These are phyloP conservation scores for Linnaemya vulpina DNA, from an alignment of 2,888 invertebrate species.

Conservation along the genomic window DNA sequence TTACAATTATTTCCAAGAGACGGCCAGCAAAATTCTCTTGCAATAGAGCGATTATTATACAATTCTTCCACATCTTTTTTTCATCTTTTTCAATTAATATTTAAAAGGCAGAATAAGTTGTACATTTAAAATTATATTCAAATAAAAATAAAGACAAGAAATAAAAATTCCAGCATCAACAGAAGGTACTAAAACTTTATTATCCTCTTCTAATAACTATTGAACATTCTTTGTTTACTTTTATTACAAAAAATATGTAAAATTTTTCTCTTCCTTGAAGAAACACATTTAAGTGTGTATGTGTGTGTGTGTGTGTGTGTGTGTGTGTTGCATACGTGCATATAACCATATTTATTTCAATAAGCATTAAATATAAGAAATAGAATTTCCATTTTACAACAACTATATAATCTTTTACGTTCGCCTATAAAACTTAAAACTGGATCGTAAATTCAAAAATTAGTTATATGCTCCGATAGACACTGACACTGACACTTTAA, in stretches of 20 bases:
- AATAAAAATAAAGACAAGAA: too few species aligned
- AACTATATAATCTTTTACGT: conserved; percentile 39
- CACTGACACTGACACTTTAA: conserved; percentile 60
- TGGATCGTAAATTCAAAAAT: conserved; percentile 66
- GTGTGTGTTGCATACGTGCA: background rate
- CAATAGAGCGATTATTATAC: too few species aligned
- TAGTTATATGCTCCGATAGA: conserved; percentile 65
- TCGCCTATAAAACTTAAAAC: conserved; percentile 40
- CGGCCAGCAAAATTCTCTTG: too few species aligned
- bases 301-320: background rate
- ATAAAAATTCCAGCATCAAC: background rate
- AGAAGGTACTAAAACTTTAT: background rate
- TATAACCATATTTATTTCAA: background rate
- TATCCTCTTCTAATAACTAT: background rate
- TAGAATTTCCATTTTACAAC: conserved; percentile 37
- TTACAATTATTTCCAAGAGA: too few species aligned
- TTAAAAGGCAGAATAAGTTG: too few species aligned
- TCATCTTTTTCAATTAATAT: too few species aligned
- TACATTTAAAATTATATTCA: too few species aligned
- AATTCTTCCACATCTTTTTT: too few species aligned
- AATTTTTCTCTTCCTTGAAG: background rate
- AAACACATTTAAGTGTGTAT: background rate
- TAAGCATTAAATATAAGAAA: background rate
- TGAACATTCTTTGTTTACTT: background rate
- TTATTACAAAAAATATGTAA: background rate